Evolutionary conservation across 2,888 invertebrate species (phyloP), one percentile per base, ranked within the genome.

Genomic region (Acleris cristana): DNA sequence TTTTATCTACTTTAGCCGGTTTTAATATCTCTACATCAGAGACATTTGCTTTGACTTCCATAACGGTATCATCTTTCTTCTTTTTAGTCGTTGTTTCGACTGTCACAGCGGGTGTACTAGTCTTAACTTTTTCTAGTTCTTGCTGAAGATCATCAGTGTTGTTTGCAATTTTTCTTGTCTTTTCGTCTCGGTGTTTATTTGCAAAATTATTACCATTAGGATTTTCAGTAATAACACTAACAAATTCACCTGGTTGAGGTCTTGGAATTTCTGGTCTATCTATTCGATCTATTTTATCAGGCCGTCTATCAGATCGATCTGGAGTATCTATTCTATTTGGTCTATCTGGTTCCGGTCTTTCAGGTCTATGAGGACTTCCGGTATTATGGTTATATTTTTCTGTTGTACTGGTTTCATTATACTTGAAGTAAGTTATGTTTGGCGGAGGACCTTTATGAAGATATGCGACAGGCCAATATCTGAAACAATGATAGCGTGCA

Each of bases 381-480:
- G 70, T 65, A 21, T 64, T 60, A 14, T 67, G 72, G 45, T 74
- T 69, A 23, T 73, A 55, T 52, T 67, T 70, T 52, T 66, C 70
- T 16, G 64, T 65, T 12, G 81, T 77, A 51, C 71, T 72, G 1
- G 84, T 84, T 78, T 91, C 91, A 70, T 91, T 90, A 74, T 87
- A 92, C 62, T 84, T 82, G 73, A 91, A 92, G 73, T 91, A 93
- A 0, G 95, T 95, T 73, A 94, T 93, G 79, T 96, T 96, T 0
- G 97, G 97, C 4, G 97, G 97, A 45, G 95, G 94, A 69, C 95
- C 95, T 82, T 95, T 95, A 79, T 97, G 97, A 0, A 97, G 92
- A 81, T 97, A 97, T 0, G 96, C 96, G 19, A 97, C 95, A 0
- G 97, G 97, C 96, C 97, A 97, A 73, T 94, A 94, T 75, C 94